A percentile compares a stretch with the other conserved stretches of the same genome.
Evolutionary conservation across 2,797 vertebrate species (phyloP).

Genomic region (Chaunax sp.): DNA sequence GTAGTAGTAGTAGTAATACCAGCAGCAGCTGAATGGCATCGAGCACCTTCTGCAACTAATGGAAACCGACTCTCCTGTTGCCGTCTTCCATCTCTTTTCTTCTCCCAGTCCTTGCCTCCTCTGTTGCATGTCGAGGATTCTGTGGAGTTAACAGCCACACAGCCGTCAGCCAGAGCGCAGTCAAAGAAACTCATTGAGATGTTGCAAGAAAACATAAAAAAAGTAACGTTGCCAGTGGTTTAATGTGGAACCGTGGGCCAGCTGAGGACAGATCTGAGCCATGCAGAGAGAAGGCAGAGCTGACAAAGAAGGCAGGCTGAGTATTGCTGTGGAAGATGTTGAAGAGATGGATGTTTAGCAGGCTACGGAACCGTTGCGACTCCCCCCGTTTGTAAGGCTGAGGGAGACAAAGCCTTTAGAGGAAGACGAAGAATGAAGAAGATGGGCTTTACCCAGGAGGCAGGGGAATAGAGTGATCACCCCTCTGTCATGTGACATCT

Average conservation of each 20-base stretch:
- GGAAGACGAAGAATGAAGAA: slow-evolving; percentile 4
- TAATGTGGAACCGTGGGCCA: slow-evolving; percentile 29
- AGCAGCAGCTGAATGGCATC: slow-evolving; percentile 43
- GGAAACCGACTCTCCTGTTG: slow-evolving; percentile 61
- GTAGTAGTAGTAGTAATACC: slow-evolving; percentile 48
- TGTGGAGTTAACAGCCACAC: slow-evolving; percentile 47
- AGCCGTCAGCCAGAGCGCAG: slow-evolving; percentile 4
- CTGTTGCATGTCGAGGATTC: slow-evolving; percentile 42
- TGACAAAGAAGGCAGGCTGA: slow-evolving; percentile 16
- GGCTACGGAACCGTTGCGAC: background rate
- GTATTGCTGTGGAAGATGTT: slow-evolving; percentile 36
- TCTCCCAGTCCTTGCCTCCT: slow-evolving; percentile 17
- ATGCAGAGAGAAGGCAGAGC: slow-evolving; percentile 21
- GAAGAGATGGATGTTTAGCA: slow-evolving; percentile 37
- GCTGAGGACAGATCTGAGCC: slow-evolving; percentile 51
- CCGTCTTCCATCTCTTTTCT: slow-evolving; percentile 33
- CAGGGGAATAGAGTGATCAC: slow-evolving; percentile 15
- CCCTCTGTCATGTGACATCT: slow-evolving; percentile 43
- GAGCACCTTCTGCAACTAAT: slow-evolving; percentile 53
- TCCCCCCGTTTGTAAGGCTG: slow-evolving; percentile 10
- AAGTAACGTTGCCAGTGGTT: slow-evolving; percentile 30
- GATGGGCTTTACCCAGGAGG: slow-evolving; percentile 20
- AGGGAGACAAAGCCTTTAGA: slow-evolving; percentile 7
- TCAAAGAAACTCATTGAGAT: slow-evolving; percentile 53
- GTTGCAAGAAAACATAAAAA: slow-evolving; percentile 18